These are phyloP conservation scores for Drosophila pseudoobscura DNA, from an alignment of 1,140 invertebrate species.

Conservation along the genomic window DNA sequence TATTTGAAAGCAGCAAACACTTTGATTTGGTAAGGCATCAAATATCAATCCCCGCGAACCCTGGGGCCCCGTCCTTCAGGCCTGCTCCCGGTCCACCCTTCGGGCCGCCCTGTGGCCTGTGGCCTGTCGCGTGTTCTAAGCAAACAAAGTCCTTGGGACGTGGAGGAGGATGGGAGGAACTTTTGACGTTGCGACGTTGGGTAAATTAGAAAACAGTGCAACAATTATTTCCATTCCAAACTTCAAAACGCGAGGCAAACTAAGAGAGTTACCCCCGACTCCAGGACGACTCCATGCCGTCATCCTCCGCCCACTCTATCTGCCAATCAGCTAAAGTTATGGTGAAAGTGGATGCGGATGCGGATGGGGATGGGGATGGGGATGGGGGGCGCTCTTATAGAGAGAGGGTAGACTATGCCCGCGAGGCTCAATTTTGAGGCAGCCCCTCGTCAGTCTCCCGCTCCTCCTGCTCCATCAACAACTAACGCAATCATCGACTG, in stretches of 20 bases:
- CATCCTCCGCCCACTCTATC: conserved; percentile 15
- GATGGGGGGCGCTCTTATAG: background rate
- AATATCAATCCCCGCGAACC: conserved; percentile 26
- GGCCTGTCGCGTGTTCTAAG: conserved; percentile 53
- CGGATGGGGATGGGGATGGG: background rate
- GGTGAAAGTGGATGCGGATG: conserved; percentile 13
- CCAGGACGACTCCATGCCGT: background rate
- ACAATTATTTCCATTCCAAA: conserved; percentile 69
- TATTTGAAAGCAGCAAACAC: conserved; percentile 61
- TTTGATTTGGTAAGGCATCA: conserved; percentile 51
- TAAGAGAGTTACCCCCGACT: conserved; percentile 6
- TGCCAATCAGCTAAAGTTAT: conserved; percentile 69
- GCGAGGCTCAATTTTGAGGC: conserved; percentile 70
- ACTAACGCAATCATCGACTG: conserved; percentile 78
- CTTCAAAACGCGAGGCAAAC: conserved; percentile 48
- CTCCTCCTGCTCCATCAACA: conserved; percentile 47
- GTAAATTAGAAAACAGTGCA: conserved; percentile 74
- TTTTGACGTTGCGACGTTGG: conserved; percentile 55
- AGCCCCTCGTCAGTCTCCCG: conserved; percentile 19
- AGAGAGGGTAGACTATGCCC: conserved; percentile 43
- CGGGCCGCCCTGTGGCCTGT: too few species aligned
- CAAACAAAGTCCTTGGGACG: conserved; percentile 38
- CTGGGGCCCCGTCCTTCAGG: background rate
- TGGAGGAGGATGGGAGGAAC: conserved; percentile 28
- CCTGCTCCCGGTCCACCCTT: too few species aligned